Percentiles rank a stretch among this genome's conserved stretches.
Evolutionary conservation across 1,140 invertebrate genomes (phyloP).

Genomic region (Trichogramma pretiosum): DNA sequence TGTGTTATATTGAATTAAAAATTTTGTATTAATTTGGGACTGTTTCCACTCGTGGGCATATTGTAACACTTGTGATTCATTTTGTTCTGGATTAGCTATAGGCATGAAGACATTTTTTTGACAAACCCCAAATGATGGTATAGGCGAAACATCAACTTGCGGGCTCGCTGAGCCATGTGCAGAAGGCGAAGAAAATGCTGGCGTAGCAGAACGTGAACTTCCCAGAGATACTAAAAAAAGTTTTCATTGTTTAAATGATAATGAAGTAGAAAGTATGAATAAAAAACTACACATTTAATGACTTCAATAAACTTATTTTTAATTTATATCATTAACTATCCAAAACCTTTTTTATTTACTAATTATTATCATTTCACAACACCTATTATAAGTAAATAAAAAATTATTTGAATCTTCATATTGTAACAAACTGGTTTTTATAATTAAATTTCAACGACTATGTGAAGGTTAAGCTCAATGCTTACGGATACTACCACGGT

Average conservation of each 20-base stretch:
- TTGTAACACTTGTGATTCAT: conserved; percentile 37
- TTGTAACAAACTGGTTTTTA: no score
- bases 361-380: no score
- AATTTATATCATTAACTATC: no score
- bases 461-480: no score
- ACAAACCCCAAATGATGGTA: conserved; percentile 50
- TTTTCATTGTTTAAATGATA: neutral
- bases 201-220: conserved; percentile 81
- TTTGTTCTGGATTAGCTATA: conserved; percentile 59
- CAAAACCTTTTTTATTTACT: no score
- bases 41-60: conserved; percentile 43
- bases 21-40: conserved; percentile 44
- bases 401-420: no score
- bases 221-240: conserved; percentile 71
- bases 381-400: no score
- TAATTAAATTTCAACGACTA: no score
- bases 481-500: no score
- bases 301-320: no score
- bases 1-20: conserved; percentile 41
- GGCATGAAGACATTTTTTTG: conserved; percentile 78
- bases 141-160: conserved; percentile 57
- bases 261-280: conserved; percentile 9
- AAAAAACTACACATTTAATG: no score
- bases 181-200: conserved; percentile 73
- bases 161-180: conserved; percentile 56